Evolutionary conservation across 1,140 invertebrate species (phyloP).

Genomic region (Dryas iulia): DNA sequence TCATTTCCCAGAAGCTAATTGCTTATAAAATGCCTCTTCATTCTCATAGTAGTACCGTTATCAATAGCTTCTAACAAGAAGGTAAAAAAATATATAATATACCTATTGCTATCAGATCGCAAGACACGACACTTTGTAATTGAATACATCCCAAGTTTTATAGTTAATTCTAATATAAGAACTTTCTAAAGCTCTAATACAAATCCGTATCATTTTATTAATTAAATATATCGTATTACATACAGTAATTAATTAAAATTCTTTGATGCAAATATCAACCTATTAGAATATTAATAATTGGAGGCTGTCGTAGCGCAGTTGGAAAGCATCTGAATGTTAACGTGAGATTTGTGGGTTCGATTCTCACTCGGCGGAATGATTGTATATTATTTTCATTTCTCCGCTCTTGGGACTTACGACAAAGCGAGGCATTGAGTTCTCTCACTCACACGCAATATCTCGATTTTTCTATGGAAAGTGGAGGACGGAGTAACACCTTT

Average conservation of each 20-base stretch:
- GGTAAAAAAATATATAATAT: conserved; percentile 12
- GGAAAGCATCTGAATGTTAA: too few relatives aligned
- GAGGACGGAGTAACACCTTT: too few relatives aligned
- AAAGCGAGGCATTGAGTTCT: too few relatives aligned
- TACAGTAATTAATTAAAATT: background rate
- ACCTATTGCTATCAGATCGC: background rate
- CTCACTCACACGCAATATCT: too few relatives aligned
- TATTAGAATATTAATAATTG: background rate
- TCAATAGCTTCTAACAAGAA: conserved; percentile 6
- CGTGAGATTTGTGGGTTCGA: too few relatives aligned
- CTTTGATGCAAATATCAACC: background rate
- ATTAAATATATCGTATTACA: background rate
- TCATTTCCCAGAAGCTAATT: conserved; percentile 14
- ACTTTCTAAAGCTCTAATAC: background rate
- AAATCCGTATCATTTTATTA: background rate
- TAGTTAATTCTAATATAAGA: background rate
- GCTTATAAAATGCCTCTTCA: conserved; percentile 14
- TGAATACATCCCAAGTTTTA: background rate
- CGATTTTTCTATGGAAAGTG: too few relatives aligned
- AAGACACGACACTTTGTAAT: background rate
- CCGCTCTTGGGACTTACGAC: too few relatives aligned
- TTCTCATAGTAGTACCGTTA: conserved; percentile 16
- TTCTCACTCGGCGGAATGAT: too few relatives aligned
- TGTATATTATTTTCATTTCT: too few relatives aligned
- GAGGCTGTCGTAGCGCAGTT: too few relatives aligned